A percentile compares a stretch with the other conserved stretches of the same genome.
phyloP scores from a whole-genome alignment of 2,888 invertebrate species.

The Agrochola lota region DNA sequence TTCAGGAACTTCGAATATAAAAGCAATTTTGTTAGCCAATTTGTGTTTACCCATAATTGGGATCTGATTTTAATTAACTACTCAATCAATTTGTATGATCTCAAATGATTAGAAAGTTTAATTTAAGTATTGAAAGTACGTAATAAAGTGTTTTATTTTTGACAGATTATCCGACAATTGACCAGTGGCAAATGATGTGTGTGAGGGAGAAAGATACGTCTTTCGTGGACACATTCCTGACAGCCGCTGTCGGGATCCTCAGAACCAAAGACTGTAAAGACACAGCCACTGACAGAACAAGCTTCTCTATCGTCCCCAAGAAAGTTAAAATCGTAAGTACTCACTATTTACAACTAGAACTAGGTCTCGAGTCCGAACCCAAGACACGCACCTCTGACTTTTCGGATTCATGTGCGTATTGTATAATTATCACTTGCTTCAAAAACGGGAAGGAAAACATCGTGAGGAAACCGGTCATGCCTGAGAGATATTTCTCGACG shows the following conservation, averaged over 20 bases:
- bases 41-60: conserved; percentile 20
- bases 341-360: conserved; percentile 8
- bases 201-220: conserved; percentile 96
- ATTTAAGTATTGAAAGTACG: neutral
- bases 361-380: too few relatives aligned
- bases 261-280: conserved; percentile 91
- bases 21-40: conserved; percentile 19
- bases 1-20: conserved; percentile 29
- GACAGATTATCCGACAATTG: conserved; percentile 92
- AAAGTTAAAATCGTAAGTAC: conserved; percentile 93
- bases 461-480: too few relatives aligned
- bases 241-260: conserved; percentile 94
- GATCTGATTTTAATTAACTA: conserved; percentile 8
- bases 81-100: conserved; percentile 17
- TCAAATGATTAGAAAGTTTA: neutral
- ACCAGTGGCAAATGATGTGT: conserved; percentile 95
- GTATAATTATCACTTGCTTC: too few relatives aligned
- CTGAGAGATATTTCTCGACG: too few relatives aligned
- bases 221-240: conserved; percentile 96
- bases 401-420: too few relatives aligned
- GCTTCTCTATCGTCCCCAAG: conserved; percentile 94
- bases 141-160: conserved; percentile 35
- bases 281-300: conserved; percentile 91
- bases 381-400: too few relatives aligned
- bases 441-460: too few relatives aligned